Evolutionary conservation across 2,113 vertebrate species (phyloP).

Genomic region (Piaya cayana): DNA sequence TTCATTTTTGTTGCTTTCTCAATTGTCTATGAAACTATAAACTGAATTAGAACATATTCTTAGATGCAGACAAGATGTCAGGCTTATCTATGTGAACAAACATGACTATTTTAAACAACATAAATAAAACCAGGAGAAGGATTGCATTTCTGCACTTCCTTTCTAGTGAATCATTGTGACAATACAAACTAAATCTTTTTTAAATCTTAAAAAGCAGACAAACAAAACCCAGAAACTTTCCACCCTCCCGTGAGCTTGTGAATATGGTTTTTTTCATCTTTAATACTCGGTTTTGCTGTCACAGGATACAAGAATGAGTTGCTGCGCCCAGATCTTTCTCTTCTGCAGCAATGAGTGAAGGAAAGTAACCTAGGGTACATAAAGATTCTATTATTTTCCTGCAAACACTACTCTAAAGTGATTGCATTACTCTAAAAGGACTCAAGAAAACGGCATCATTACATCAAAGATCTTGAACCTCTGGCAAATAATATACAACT

Average conservation of each 20-base stretch:
- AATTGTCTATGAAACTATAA: neutral
- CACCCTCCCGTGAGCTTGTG: neutral
- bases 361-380: neutral
- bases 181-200: neutral
- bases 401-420: neutral
- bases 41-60: neutral
- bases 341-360: neutral
- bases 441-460: neutral
- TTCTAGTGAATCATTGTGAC: neutral
- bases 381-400: neutral
- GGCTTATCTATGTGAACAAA: neutral
- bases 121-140: neutral
- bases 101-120: neutral
- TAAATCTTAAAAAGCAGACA: neutral
- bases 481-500: neutral
- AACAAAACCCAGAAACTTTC: neutral
- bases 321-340: neutral
- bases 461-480: neutral
- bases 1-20: neutral
- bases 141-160: neutral
- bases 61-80: neutral
- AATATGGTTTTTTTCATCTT: neutral
- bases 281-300: neutral
- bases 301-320: neutral
- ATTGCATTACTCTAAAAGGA: neutral